Base-by-base conservation (phyloP, 2,797 vertebrate genomes). In the Nyctibius grandis region DNA sequence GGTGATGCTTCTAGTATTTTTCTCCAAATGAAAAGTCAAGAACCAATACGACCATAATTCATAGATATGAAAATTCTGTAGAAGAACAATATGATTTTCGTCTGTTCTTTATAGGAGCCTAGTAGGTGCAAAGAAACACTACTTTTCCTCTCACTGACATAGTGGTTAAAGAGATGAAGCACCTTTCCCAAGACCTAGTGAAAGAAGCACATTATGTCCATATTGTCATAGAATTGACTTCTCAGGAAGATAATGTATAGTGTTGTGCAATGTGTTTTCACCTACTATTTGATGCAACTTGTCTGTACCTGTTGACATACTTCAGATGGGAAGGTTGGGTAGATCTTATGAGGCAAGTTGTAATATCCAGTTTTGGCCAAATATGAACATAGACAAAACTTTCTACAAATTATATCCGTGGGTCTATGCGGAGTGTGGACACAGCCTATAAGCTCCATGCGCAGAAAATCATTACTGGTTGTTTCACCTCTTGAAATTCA, bases 251-350 rank as follows among this genome's bases (percentile, higher is more conserved):
- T 25, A 33, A 54, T 61, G 51, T 14, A 6, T 34, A 12, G 12
- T 3, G 12, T 95, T 96, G 77, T 87, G 90, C 80, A 95, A 97
- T 5, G 15, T 96, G 90, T 95, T 95, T 95, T 84, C 93, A 79
- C n/a, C 63, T 65, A 13, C 17, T 68, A 2, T 50, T 48, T 28
- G 50, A 42, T 19, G 34, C 8, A 54, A 59, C 84, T 70, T 93
- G 95, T 34, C 90, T 29, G 80, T 65, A 40, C 85, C 33, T 95
- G 94, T n/a, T 42, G 83, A 36, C 86, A 87, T 36, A 59, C 59
- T 70, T 93, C 69, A 21, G 38, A 12, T 84, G 85, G 79, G 85
- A 85, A 85, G 56, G 17, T 25, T 77, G 88, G 77, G 65, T 77
- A 28, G 73, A 31, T 78, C 54, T 68, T 33, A 42, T 5, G 45